Percentiles rank a stretch among this genome's conserved stretches.
phyloP scores from a whole-genome alignment of 2,113 vertebrate species.

The Pteropus alecto region DNA sequence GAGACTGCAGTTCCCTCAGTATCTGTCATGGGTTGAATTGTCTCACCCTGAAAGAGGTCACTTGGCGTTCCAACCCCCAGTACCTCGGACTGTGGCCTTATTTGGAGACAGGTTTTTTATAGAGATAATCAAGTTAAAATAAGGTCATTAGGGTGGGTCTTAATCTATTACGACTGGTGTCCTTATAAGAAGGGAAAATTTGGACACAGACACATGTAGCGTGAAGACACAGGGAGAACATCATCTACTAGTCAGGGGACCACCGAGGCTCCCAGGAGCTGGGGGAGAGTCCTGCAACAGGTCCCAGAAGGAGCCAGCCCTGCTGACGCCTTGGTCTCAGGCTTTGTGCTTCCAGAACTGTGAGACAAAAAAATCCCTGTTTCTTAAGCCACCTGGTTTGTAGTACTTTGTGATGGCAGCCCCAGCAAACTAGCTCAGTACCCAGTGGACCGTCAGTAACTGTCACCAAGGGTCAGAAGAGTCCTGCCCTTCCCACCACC shows the following conservation, averaged over 20 bases:
- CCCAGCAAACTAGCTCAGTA: background rate
- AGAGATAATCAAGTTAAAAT: background rate
- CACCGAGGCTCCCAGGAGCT: background rate
- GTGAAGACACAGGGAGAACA: background rate
- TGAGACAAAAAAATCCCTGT: no score
- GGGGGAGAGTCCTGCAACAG: background rate
- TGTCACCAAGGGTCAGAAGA: background rate
- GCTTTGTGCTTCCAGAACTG: background rate
- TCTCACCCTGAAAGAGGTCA: background rate
- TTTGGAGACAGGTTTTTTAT: background rate
- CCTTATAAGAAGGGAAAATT: background rate
- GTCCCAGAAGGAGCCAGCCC: background rate
- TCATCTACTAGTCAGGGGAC: background rate
- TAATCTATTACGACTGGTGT: background rate
- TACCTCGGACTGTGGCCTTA: background rate
- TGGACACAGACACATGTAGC: no score
- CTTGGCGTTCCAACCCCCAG: background rate
- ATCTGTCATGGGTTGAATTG: background rate
- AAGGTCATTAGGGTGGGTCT: background rate
- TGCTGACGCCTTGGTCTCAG: background rate
- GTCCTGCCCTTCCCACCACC: background rate
- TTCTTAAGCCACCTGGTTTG: background rate
- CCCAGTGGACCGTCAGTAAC: no score
- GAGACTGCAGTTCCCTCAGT: background rate
- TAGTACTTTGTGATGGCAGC: background rate